Percentiles rank a stretch among this genome's conserved stretches.
These are phyloP conservation scores for Gallinago stenura DNA, from an alignment of 2,797 vertebrate genomes.

Conservation along the genomic window DNA sequence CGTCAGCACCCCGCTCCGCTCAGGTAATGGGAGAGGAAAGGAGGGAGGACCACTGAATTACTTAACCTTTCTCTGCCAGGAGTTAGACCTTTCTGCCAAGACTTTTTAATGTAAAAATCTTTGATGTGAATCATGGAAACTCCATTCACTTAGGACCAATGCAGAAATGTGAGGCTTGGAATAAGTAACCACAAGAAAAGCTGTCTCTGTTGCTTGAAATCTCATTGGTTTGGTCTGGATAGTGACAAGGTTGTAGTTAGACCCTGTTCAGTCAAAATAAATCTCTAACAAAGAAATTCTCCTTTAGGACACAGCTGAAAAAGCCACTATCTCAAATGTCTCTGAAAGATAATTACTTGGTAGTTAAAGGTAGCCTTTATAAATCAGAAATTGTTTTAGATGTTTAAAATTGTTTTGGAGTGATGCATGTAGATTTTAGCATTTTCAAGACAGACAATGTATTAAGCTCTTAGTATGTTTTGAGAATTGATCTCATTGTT, in stretches of 20 bases:
- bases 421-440: neutral
- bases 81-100: neutral
- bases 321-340: neutral
- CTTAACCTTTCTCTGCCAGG: neutral
- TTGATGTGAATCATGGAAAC: neutral
- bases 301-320: neutral
- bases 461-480: neutral
- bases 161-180: neutral
- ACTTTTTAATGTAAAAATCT: neutral
- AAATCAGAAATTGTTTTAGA: neutral
- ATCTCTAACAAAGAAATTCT: neutral
- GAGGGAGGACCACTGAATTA: neutral
- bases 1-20: constrained; percentile 75
- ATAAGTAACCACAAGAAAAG: neutral
- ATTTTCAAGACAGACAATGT: neutral
- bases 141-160: fast-evolving
- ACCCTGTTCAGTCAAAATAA: neutral
- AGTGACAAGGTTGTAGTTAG: neutral
- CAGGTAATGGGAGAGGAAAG: constrained; percentile 68
- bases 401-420: neutral
- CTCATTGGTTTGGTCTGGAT: neutral
- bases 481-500: neutral
- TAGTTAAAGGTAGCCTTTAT: neutral
- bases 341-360: neutral
- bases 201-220: neutral